A percentile compares a stretch with the other conserved stretches of the same genome.
Evolutionary conservation across 2,113 vertebrate species (phyloP).

Genomic region (Brachionichthys hirsutus): DNA sequence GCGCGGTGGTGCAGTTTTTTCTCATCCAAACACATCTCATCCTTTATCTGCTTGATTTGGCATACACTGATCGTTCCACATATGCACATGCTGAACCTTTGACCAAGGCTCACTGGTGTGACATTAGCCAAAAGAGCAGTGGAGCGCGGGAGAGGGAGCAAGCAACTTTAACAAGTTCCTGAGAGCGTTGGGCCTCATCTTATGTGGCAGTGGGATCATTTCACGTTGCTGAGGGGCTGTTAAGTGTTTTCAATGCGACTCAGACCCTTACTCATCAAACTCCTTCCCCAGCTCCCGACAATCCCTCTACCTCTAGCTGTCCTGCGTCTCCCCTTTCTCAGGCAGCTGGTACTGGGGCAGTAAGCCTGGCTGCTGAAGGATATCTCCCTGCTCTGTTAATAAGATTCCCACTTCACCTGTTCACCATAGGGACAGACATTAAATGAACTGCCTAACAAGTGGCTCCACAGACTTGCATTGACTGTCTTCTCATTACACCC

Average conservation of each 20-base stretch:
- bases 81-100: constrained; percentile 95
- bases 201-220: constrained; percentile 87
- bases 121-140: constrained; percentile 79
- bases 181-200: constrained; percentile 86
- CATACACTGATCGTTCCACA: constrained; percentile 89
- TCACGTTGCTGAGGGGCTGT: constrained; percentile 69
- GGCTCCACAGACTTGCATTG: constrained; percentile 81
- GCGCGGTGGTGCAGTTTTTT: too few relatives aligned
- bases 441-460: constrained; percentile 98
- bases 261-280: constrained; percentile 48
- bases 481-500: constrained; percentile 45
- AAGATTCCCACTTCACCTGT: constrained; percentile 82
- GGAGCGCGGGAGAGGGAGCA: constrained; percentile 75
- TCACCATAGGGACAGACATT: constrained; percentile 90
- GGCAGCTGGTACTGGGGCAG: constrained; percentile 85
- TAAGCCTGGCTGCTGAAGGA: constrained; percentile 87
- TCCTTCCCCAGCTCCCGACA: constrained; percentile 28
- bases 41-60: constrained; percentile 86
- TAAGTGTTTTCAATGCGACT: constrained; percentile 65
- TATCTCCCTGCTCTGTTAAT: constrained; percentile 94
- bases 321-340: constrained; percentile 30
- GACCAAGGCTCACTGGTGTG: constrained; percentile 89
- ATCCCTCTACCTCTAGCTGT: constrained; percentile 26
- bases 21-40: too few relatives aligned
- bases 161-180: constrained; percentile 96